Evolutionary conservation across 2,888 invertebrate genomes (phyloP), one percentile per base, ranked within the genome.

Genomic region (Caenorhabditis wallacei): DNA sequence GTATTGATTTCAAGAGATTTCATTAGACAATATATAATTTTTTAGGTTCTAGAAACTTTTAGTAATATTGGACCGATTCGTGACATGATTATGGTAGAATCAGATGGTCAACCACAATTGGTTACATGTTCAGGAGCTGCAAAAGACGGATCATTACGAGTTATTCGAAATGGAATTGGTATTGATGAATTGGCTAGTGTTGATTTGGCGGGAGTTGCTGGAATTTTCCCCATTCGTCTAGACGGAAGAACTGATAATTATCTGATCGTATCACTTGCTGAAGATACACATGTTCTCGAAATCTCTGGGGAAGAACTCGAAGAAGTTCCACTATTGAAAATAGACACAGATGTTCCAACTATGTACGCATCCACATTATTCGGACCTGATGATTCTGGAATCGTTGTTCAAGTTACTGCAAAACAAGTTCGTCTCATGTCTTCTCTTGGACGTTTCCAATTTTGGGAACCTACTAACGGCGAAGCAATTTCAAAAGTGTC

Each of bases 91-190:
- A 54, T 87, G 20, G 85, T 90, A 18, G 85, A 89, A 30, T 94
- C 96, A 18, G 94, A 94, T 88, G 98, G 98, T 0, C 98, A 99
- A 93, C 97, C 97, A 16, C 97, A 97, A 92, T 95, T 99, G 85
- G 97, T 99, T 54, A 99, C 99, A 0, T 99, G 98, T 92, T 98
- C 98, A 0, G 98, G 95, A 93, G 95, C 96, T 2, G 97, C 95
- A 92, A 99, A 98, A 93, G 98, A 98, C 94, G 99, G 99, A 0
- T 97, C 98, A 0, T 93, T 99, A 43, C 94, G 98, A 70, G 97
- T 99, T 82, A 98, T 99, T 86, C 94, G 98, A 87, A 99, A 98
- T 93, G 99, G 99, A 3, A 99, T 99, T 91, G 99, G 99, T 2
- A 91, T 92, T 68, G 90, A 92, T 88, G 98, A 98, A 93, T 96